Evolutionary conservation across 2,888 invertebrate species (phyloP), one percentile per base, ranked within the genome.

Genomic region (Argyresthia goedartella): DNA sequence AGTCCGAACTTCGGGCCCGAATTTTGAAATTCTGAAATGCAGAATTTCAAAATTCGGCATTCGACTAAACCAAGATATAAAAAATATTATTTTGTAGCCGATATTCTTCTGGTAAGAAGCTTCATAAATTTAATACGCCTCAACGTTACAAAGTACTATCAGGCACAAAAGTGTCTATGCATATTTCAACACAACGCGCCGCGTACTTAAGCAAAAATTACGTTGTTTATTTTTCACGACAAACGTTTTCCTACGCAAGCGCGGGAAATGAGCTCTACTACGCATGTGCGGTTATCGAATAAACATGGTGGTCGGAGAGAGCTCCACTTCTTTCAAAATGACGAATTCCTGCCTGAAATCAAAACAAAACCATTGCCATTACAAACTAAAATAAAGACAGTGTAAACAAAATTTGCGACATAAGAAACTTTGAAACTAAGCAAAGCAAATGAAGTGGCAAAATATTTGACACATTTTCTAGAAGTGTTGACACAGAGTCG

Each of bases 401-500:
- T 39, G n/a, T 6, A 1, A 39, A 39, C 4, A 39, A 39, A n/a
- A 25, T 25, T 25, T 4, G 25, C 25, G 6, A 25, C n/a, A 25
- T 25, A 4, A 25, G 6, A 4, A 25, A 25, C 25, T 25, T 25
- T 25, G 10, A 4, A 11, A 11, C 25, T 46, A 25, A 33, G 33
- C 11, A 11, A 45, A 45, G n/a, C 25, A 16, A 33, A 25, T 16
- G 9, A 46, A 46, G 46, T 46, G 15, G n/a, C 25, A 15, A 33
- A n/a, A 25, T 16, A 33, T 46, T 46, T 46, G 25, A 11, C 15
- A 16, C 10, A 13, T 44, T 16, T 49, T 45, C 53, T 54, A 55
- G 53, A 52, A 58, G 16, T 76, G 77, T 76, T 76, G 78, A 78
- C 74, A 76, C 68, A 66, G 67, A 56, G 67, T 68, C 59, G 64